Evolutionary conservation across 2,113 vertebrate species (phyloP).

Genomic region (Gallinago undulata): DNA sequence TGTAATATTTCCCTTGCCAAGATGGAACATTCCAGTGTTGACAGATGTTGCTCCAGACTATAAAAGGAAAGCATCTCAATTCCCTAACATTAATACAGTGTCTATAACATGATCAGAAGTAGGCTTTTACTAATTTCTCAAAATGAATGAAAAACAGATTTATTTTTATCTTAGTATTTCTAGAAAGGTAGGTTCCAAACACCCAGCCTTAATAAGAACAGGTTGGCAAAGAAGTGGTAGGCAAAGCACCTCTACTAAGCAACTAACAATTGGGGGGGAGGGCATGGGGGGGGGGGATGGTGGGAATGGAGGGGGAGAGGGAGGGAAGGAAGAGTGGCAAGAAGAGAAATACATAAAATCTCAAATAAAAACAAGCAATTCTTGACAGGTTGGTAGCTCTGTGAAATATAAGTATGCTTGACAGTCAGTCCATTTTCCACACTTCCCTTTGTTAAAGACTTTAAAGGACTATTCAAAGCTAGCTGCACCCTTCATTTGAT

Average conservation of each 20-base stretch:
- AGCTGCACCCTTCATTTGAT: background rate
- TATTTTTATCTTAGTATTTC: background rate
- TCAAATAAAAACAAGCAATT: background rate
- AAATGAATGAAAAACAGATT: background rate
- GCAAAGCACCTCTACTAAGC: background rate
- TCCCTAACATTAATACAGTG: background rate
- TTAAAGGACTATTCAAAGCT: background rate
- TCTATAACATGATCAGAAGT: background rate
- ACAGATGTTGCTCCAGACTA: background rate
- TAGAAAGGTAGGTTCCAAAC: background rate
- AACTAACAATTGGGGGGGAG: accelerated
- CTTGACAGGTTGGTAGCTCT: background rate
- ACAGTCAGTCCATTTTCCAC: background rate
- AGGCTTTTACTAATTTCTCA: background rate
- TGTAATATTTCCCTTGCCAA: background rate
- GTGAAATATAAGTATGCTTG: background rate
- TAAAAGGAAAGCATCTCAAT: background rate
- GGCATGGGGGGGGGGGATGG: too few species aligned
- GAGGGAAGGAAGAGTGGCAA: background rate
- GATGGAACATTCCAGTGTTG: background rate
- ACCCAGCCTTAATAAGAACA: background rate
- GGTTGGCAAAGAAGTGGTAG: background rate
- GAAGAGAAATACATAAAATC: background rate
- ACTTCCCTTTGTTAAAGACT: background rate
- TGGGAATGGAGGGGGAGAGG: too few species aligned